A percentile compares a stretch with the other conserved stretches of the same genome.
Conservation (phyloP, 2,797 vertebrate genomes). For the Acropternis orthonyx region DNA sequence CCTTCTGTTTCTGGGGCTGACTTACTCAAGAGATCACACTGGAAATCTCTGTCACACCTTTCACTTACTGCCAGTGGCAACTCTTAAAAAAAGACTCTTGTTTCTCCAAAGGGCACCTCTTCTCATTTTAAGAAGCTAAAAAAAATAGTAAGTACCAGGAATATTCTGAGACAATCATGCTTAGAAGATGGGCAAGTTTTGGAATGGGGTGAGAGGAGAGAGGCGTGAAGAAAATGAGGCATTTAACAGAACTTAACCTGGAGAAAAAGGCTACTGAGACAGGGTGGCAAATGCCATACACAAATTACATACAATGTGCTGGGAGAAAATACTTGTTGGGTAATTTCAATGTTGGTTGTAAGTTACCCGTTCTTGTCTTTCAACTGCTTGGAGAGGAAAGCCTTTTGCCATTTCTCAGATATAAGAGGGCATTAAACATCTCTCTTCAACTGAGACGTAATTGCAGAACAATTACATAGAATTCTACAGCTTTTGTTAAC, state of each 20-base stretch:
- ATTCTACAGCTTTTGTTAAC: background rate
- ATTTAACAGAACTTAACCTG: background rate
- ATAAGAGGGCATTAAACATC: background rate
- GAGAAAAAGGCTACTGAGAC: background rate
- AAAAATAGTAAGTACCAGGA: background rate
- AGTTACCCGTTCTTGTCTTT: background rate
- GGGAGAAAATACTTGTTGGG: background rate
- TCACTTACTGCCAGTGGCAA: background rate
- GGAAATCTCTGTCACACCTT: background rate
- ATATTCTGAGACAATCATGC: background rate
- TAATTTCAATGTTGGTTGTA: background rate
- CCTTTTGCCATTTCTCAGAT: background rate
- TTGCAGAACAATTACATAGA: background rate
- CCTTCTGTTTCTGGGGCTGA: background rate
- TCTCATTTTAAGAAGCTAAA: background rate
- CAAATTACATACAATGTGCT: rapidly evolving
- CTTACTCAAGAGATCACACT: background rate
- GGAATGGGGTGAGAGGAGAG: background rate
- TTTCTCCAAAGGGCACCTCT: background rate
- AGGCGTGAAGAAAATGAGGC: background rate
- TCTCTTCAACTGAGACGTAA: background rate
- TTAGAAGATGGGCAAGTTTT: background rate
- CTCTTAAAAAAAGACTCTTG: background rate
- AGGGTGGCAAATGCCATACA: background rate
- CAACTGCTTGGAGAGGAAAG: background rate